phyloP scores from a whole-genome alignment of 2,113 vertebrate genomes.

The Phaetusa simplex region DNA sequence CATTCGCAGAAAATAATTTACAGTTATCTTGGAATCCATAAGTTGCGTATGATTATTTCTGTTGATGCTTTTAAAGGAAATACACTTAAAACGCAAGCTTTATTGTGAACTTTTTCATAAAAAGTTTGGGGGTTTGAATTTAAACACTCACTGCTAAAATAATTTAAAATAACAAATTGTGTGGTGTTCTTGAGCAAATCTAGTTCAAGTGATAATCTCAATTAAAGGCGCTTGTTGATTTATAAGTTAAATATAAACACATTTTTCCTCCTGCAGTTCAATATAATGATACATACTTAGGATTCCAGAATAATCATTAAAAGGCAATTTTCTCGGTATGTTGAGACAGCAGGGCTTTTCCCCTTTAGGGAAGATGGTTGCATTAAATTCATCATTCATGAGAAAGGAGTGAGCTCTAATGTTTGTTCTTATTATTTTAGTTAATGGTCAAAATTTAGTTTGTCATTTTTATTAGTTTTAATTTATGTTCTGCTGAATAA shows the following conservation, averaged over 20 bases:
- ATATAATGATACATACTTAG: background rate
- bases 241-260: slow-evolving; percentile 21
- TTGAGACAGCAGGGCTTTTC: slow-evolving; percentile 6
- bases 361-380: background rate
- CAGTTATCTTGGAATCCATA: background rate
- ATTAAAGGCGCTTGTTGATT: background rate
- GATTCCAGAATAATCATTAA: slow-evolving; percentile 21
- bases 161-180: background rate
- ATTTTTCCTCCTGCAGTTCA: slow-evolving; percentile 13
- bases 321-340: background rate
- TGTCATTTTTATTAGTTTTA: background rate
- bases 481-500: background rate
- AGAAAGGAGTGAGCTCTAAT: background rate
- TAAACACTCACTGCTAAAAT: background rate
- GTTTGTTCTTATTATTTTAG: slow-evolving; percentile 14
- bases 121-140: background rate
- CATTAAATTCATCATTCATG: background rate
- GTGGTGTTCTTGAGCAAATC: background rate
- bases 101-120: background rate
- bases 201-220: background rate
- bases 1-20: background rate
- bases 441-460: slow-evolving; percentile 19
- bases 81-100: background rate
- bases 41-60: background rate
- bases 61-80: background rate